Evolutionary conservation across 92 coral and sea anemone genomes (phyloP), one percentile per base, ranked within the genome.

Genomic region (Epizoanthus scotinus): DNA sequence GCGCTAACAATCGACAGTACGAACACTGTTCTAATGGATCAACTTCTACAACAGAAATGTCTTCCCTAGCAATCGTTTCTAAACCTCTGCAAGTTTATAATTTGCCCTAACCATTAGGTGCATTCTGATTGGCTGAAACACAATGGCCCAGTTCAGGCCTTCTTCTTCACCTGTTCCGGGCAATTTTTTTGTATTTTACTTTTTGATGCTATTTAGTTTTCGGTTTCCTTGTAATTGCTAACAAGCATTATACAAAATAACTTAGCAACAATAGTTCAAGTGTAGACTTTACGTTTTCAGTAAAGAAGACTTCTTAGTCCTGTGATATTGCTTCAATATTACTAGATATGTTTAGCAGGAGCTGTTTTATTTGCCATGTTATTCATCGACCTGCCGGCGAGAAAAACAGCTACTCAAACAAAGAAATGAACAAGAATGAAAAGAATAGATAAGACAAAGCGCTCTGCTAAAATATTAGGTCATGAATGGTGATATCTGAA

Each of bases 401-500:
- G 14, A 69, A 49, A 69, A 69, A 53, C 74, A 69, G 74, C 74
- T 69, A 69, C 74, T 8, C 54, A 69, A 69, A 69, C 31, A 69
- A 22, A 42, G 20, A 40, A 34, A 64, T 20, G 70, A 25, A 15
- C 36, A 19, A 29, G 57, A 69, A 69, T 21, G n/a, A 44, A 19
- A 17, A 28, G 42, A 44, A 69, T 38, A 69, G 34, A 69, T 13
- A 28, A 69, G 52, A 47, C 36, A 69, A 69, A 40, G 47, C 28
- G 56, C 21, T 13, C 36, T 15, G 36, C 34, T 44, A 19, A 18
- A 69, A 42, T 1, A 34, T 44, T 44, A 44, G 8, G 50, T 8
- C 12, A 44, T 44, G 50, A 8, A 8, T 44, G 50, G 1, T 6
- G 50, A 44, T 44, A 44, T 9, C 52, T 47, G 52, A 47, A 47